Evolutionary conservation across 2,113 vertebrate genomes (phyloP), one percentile per base, ranked within the genome.

Genomic region (Crotalus tigris): DNA sequence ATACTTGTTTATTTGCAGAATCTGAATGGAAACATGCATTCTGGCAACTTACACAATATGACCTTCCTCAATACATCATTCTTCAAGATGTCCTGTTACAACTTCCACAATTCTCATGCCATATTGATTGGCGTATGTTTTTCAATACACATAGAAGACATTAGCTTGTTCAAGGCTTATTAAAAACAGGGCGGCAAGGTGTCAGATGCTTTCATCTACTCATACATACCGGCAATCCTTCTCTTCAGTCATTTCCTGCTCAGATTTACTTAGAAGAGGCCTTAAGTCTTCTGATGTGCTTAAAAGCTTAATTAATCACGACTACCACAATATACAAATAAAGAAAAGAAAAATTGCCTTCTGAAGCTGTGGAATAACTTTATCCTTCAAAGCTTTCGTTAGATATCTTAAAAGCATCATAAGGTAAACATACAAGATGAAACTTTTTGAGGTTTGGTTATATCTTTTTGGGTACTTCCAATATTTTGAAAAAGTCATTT

Each of bases 401-500:
- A 90, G 75, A 21, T 53, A 23, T 86, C 55, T 86, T 53, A 61
- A 88, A 93, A 86, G 39, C 88, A 13, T 55, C 6, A 33, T 90
- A 57, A 86, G 55, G n/a, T 86, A 93, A 93, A 93, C 55, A 90
- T 59, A 85, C 53, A 55, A 53, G n/a, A 86, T 61, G 19, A 61
- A 89, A 61, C 13, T 26, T 90, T 90, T 17, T 90, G 57, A 93
- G 46, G 24, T 89, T 88, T 59, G 69, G 55, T 51, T 86, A 51
- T 61, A 53, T 53, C 55, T 92, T 92, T 89, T 64, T 54, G 55
- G 19, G 13, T 90, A 93, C 17, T 87, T 93, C 75, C 88, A 93
- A 87, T 90, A 55, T 90, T 93, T 93, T 58, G 44, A 54, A 90
- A 87, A 51, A 93, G 57, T 33, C 19, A n/a, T 89, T 58, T 90